These are phyloP conservation scores for Callipepla californica DNA, from an alignment of 2,113 vertebrate species.

Conservation along the genomic window DNA sequence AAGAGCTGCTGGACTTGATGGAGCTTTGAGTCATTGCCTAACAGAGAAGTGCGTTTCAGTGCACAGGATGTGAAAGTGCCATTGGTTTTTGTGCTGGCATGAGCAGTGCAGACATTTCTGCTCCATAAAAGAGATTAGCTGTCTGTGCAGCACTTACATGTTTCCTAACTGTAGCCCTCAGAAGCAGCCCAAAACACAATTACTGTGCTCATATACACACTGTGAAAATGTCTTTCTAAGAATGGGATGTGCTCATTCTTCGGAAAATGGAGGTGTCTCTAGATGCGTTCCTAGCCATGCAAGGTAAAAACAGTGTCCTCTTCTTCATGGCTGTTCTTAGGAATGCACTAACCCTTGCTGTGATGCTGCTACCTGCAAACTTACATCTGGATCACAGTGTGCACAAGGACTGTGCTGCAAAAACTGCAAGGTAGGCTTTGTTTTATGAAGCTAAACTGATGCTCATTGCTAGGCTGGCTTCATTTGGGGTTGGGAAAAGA, in stretches of 20 bases:
- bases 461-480: background rate
- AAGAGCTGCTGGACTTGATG: background rate
- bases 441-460: background rate
- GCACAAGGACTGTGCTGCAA: slow-evolving; percentile 85
- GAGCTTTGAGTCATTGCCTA: background rate
- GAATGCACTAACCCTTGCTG: slow-evolving; percentile 86
- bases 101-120: background rate
- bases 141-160: background rate
- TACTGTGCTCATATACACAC: background rate
- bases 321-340: slow-evolving; percentile 58
- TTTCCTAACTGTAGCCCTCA: background rate
- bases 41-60: background rate
- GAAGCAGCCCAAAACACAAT: background rate
- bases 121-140: background rate
- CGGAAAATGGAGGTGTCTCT: background rate
- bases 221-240: background rate
- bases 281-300: background rate
- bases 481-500: background rate
- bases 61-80: background rate
- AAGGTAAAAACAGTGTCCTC: background rate
- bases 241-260: background rate
- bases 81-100: background rate
- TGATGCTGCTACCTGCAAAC: slow-evolving; percentile 84
- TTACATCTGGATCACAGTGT: slow-evolving; percentile 82
- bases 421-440: slow-evolving; percentile 83